phyloP scores from a whole-genome alignment of 2,888 invertebrate species.

The Helicoverpa assulta region DNA sequence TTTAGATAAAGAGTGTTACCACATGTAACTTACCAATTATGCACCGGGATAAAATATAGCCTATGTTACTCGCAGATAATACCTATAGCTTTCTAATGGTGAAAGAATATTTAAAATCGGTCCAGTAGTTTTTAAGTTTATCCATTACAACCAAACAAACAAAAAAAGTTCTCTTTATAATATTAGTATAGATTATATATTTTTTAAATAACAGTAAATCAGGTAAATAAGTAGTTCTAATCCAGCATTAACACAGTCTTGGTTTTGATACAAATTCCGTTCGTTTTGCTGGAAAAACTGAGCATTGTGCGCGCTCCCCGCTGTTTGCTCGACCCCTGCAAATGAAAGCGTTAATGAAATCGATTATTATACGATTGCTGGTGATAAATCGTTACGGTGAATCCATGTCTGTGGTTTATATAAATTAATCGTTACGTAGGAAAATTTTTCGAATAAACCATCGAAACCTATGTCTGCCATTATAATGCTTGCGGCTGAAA shows the following conservation, averaged over 20 bases:
- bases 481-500: neutral
- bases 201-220: no score
- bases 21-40: no score
- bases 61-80: no score
- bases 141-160: no score
- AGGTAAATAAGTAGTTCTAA: slow-evolving; percentile 28
- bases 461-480: neutral
- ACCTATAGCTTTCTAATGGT: no score
- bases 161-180: no score
- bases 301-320: slow-evolving; percentile 62
- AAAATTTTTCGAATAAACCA: slow-evolving; percentile 18
- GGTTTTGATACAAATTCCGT: slow-evolving; percentile 58
- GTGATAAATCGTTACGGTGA: slow-evolving; percentile 70
- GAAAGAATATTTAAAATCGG: no score
- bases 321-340: slow-evolving; percentile 67
- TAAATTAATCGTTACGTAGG: slow-evolving; percentile 52
- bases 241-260: slow-evolving; percentile 50
- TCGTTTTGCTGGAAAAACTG: slow-evolving; percentile 70
- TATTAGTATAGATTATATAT: no score
- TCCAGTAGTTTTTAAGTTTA: no score
- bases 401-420: slow-evolving; percentile 63
- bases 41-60: no score
- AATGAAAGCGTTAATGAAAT: slow-evolving; percentile 79
- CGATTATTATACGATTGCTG: slow-evolving; percentile 76
- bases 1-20: no score